Percentiles rank a stretch among this genome's conserved stretches.
These are phyloP conservation scores for Agriopis marginaria DNA, from an alignment of 2,888 invertebrate genomes.

Conservation along the genomic window DNA sequence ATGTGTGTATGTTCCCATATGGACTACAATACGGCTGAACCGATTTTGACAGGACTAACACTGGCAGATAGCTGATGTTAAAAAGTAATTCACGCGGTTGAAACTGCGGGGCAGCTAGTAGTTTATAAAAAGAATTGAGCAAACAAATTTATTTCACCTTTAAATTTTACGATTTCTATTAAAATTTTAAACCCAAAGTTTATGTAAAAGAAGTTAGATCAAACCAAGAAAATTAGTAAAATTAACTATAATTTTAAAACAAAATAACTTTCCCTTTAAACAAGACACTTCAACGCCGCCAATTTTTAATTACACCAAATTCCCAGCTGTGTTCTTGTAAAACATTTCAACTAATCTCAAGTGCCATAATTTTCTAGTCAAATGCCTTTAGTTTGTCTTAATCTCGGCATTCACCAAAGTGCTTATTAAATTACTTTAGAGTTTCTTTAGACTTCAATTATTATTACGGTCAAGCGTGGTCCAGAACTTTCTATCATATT, in stretches of 20 bases:
- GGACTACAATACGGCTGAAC: no score
- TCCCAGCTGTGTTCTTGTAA: conserved; percentile 18
- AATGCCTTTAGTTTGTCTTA: conserved; percentile 30
- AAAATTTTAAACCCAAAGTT: neutral
- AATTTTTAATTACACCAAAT: conserved; percentile 13
- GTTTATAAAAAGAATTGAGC: no score
- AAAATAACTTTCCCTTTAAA: conserved; percentile 3
- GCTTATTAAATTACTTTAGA: conserved; percentile 31
- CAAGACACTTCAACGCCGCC: conserved; percentile 9
- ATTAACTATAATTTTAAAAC: neutral
- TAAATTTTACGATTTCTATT: no score
- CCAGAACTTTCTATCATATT: conserved; percentile 50
- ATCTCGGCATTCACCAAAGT: conserved; percentile 22
- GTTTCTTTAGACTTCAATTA: conserved; percentile 42
- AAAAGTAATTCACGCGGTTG: no score
- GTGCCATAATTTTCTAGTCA: conserved; percentile 22
- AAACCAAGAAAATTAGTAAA: neutral
- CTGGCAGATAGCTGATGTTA: no score
- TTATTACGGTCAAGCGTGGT: conserved; percentile 48
- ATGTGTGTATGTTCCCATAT: no score
- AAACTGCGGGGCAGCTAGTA: no score
- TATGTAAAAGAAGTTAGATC: neutral
- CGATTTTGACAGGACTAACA: no score
- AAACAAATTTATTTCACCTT: no score
- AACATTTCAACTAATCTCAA: conserved; percentile 26